These are phyloP conservation scores for Cydia fagiglandana DNA, from an alignment of 1,140 invertebrate species.

Conservation along the genomic window DNA sequence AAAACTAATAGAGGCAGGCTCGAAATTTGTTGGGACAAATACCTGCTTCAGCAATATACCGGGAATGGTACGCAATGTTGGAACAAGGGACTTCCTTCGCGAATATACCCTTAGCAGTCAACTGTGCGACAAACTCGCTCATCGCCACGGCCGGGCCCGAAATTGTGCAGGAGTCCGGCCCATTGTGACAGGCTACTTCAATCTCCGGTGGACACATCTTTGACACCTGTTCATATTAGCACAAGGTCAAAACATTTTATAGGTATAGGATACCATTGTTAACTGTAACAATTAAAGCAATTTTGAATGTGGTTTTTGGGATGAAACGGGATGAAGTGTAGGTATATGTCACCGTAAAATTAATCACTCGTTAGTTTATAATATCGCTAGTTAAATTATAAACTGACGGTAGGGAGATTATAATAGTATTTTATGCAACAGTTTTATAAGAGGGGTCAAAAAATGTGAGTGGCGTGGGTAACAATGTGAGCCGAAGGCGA, in stretches of 20 bases:
- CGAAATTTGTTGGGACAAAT: slow-evolving; percentile 22
- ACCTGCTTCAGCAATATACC: slow-evolving; percentile 82
- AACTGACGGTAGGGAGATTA: no score
- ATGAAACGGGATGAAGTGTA: no score
- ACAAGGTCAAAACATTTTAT: not conserved
- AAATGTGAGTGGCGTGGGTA: no score
- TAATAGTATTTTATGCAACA: no score
- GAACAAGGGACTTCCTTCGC: slow-evolving; percentile 85
- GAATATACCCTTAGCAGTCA: slow-evolving; percentile 85
- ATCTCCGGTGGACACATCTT: slow-evolving; percentile 81
- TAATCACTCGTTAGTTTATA: no score
- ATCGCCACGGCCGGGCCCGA: slow-evolving; percentile 85
- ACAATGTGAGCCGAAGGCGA: no score
- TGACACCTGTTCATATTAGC: slow-evolving; percentile 65
- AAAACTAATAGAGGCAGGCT: not conserved
- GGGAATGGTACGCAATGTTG: slow-evolving; percentile 88
- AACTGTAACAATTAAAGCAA: no score
- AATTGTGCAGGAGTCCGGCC: slow-evolving; percentile 86
- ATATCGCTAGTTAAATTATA: no score
- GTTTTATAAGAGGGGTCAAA: no score
- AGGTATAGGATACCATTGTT: no score
- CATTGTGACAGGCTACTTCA: slow-evolving; percentile 90
- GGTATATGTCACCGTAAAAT: no score
- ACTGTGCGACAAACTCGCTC: slow-evolving; percentile 80
- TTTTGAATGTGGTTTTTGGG: no score